Percentiles rank a stretch among this genome's conserved stretches.
Conservation (phyloP, 2,113 vertebrate genomes). For the Tylochromis polylepis region DNA sequence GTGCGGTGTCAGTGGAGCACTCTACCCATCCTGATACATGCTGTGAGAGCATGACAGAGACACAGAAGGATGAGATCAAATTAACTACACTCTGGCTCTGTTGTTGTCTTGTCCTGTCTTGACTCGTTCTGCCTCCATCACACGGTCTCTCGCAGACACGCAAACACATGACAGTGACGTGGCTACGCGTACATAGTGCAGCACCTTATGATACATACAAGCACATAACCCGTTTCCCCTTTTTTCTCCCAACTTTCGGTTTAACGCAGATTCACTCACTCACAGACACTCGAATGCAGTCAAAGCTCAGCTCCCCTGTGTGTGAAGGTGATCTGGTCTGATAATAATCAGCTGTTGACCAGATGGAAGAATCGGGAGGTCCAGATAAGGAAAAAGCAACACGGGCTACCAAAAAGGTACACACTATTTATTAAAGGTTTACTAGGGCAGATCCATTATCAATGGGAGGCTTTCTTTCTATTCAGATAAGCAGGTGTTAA, state of each 20-base stretch:
- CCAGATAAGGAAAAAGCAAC: constrained; percentile 40
- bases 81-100: background rate
- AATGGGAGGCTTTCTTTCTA: background rate
- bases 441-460: background rate
- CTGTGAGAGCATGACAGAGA: background rate
- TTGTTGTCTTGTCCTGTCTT: background rate
- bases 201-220: background rate
- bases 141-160: background rate
- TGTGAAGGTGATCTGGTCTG: constrained; percentile 41
- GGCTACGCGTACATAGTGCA: background rate
- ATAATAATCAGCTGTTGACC: constrained; percentile 47
- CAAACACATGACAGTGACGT: background rate
- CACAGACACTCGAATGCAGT: background rate
- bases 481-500: constrained; percentile 49
- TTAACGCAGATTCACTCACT: background rate
- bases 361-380: background rate
- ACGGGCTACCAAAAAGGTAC: background rate
- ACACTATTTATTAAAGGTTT: constrained; percentile 12
- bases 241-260: background rate
- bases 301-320: background rate
- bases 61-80: background rate
- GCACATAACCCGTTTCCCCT: background rate
- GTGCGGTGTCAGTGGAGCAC: background rate
- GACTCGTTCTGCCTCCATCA: background rate
- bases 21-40: background rate